phyloP scores from a whole-genome alignment of 2,797 vertebrate genomes.

The Coregonus suidteri region DNA sequence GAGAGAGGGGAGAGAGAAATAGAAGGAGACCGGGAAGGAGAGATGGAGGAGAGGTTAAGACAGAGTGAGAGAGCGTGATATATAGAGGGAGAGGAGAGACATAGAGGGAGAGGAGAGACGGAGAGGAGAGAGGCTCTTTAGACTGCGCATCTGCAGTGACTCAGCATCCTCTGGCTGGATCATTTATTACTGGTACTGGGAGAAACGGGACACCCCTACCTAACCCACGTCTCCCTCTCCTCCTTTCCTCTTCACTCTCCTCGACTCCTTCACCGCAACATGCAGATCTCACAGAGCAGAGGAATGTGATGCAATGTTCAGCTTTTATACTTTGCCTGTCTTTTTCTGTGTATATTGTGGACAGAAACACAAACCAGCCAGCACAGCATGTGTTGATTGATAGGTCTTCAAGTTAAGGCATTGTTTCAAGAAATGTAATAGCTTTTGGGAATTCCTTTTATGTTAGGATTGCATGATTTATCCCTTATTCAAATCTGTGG shows the following conservation, averaged over 20 bases:
- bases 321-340: neutral
- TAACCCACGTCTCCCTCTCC: neutral
- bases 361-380: no score
- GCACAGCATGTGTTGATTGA: no score
- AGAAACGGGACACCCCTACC: slow-evolving; percentile 21
- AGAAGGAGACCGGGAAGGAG: no score
- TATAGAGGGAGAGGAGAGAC: neutral
- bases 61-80: neutral
- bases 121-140: slow-evolving; percentile 11
- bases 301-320: neutral
- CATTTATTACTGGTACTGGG: slow-evolving; percentile 23
- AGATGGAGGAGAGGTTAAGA: slow-evolving; percentile 13
- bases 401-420: no score
- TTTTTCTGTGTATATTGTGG: neutral
- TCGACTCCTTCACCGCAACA: neutral
- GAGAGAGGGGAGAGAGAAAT: neutral
- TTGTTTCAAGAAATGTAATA: no score
- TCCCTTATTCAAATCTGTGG: neutral
- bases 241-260: neutral
- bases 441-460: slow-evolving; percentile 3
- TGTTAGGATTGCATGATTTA: slow-evolving; percentile 20
- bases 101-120: neutral
- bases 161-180: slow-evolving; percentile 48
- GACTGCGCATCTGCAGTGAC: slow-evolving; percentile 49
- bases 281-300: neutral